Evolutionary conservation across 2,888 invertebrate genomes (phyloP), one percentile per base, ranked within the genome.

Genomic region (Adela reaumurella): DNA sequence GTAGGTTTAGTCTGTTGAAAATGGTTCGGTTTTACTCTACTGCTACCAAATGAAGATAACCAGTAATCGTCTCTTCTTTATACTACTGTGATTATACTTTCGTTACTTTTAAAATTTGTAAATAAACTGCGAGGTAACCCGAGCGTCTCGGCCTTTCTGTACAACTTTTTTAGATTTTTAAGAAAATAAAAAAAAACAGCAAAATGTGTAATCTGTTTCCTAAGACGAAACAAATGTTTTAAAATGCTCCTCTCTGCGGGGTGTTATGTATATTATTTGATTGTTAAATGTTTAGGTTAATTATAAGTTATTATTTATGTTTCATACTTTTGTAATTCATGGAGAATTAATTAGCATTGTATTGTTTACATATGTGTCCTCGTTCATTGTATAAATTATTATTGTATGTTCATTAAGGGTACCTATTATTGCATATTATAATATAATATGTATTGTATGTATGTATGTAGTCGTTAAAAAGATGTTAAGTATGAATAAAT

Each of bases 401-500:
- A 67, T 70, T 64, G 63, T 62, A 62, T 70, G 68, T 65, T 64
- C 64, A 60, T 58, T 73, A 73, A 73, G 70, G 58, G 17, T 49
- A 64, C 59, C 56, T 63, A 64, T 73, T 70, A 74, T 68, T 79
- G 73, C 71, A 79, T 74, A 76, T n/a, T n/a, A n/a, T n/a, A n/a
- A n/a, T n/a, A n/a, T n/a, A n/a, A n/a, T 74, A 53, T 54, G 5
- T 24, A 35, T 35, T 35, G 35, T 35, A 35, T 35, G 35, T 45
- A 77, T 79, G 74, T 74, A 79, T 70, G 73, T 78, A 79, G 74
- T 70, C 64, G 65, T 68, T 68, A 74, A 68, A 70, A 72, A 53
- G 52, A 62, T 70, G 73, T 80, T 83, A 84, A 83, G 84, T 83
- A 82, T 68, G 68, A 67, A 71, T 61, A 73, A 73, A 72, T 68